A percentile compares a stretch with the other conserved stretches of the same genome.
These are phyloP conservation scores for Bombyx mandarina DNA, from an alignment of 1,140 invertebrate species.

Conservation along the genomic window DNA sequence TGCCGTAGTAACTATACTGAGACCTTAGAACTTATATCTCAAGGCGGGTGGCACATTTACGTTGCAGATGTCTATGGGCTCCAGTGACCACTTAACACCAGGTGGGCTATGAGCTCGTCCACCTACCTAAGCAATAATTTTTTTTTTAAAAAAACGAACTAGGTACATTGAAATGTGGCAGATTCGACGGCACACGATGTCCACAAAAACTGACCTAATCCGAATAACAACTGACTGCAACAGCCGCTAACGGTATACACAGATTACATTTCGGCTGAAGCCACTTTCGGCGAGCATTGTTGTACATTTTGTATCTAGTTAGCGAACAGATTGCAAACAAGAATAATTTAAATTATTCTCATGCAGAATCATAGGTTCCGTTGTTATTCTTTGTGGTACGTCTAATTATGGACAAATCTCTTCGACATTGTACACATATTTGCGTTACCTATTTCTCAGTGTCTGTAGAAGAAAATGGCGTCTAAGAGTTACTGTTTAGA, in stretches of 20 bases:
- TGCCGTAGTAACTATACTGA: too few relatives aligned
- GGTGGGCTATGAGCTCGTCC: too few relatives aligned
- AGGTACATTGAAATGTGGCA: not conserved
- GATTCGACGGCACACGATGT: not conserved
- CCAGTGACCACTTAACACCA: too few relatives aligned
- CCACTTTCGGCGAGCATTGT: slow-evolving; percentile 42
- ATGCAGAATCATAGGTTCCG: not conserved
- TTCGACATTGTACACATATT: too few relatives aligned
- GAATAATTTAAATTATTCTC: not conserved
- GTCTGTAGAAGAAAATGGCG: too few relatives aligned
- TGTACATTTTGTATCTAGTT: slow-evolving; percentile 27
- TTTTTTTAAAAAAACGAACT: not conserved
- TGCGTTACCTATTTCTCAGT: too few relatives aligned
- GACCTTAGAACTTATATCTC: too few relatives aligned
- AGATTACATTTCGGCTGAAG: slow-evolving; percentile 55
- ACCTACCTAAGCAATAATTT: too few relatives aligned
- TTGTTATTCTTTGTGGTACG: not conserved
- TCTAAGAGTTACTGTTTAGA: too few relatives aligned
- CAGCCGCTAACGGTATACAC: slow-evolving; percentile 49
- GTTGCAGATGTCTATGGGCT: too few relatives aligned
- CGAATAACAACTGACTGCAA: slow-evolving; percentile 60
- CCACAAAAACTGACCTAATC: slow-evolving; percentile 63
- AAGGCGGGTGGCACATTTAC: too few relatives aligned
- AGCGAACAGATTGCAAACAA: slow-evolving; percentile 20
- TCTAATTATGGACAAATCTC: not conserved